These are phyloP conservation scores for Corticium candelabrum DNA, from an alignment of 37 sponge, comb jelly and placozoan genomes.

Conservation along the genomic window DNA sequence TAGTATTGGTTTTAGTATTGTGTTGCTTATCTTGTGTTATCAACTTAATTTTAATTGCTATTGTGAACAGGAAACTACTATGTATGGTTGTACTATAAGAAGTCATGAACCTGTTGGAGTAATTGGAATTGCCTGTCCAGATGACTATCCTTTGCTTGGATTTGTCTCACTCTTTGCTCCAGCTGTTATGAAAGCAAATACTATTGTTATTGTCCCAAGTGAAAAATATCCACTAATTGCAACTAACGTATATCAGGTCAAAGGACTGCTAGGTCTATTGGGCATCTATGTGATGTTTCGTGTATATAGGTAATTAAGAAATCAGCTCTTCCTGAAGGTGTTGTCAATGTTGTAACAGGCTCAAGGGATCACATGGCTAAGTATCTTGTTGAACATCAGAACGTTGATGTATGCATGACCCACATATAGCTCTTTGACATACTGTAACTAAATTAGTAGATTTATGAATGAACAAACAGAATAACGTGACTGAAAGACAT, in stretches of 20 bases:
- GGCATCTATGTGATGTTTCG: background rate
- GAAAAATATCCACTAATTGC: conserved; percentile 82
- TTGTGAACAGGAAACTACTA: conserved; percentile 63
- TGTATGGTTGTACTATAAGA: conserved; percentile 80
- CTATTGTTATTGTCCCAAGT: conserved; percentile 88
- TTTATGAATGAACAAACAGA: too few relatives aligned
- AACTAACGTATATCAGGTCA: conserved; percentile 89
- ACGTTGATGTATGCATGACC: conserved; percentile 9
- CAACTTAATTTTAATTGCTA: too few relatives aligned
- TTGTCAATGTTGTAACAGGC: conserved; percentile 92
- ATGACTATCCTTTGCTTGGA: conserved; percentile 77
- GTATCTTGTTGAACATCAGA: conserved; percentile 83
- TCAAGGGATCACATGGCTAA: conserved; percentile 80
- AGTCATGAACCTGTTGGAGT: conserved; percentile 93
- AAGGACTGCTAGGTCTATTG: background rate
- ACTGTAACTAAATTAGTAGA: too few relatives aligned
- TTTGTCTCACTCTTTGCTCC: conserved; percentile 94
- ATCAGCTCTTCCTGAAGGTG: conserved; percentile 97
- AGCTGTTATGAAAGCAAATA: conserved; percentile 90
- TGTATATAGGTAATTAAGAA: conserved; percentile 81
- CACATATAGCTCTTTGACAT: too few relatives aligned
- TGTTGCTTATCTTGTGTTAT: too few relatives aligned
- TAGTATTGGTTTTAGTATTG: too few relatives aligned
- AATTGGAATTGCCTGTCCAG: conserved; percentile 89
- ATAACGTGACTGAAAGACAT: too few relatives aligned